Conservation (phyloP, 2,797 vertebrate species). For the Masticophis lateralis region DNA sequence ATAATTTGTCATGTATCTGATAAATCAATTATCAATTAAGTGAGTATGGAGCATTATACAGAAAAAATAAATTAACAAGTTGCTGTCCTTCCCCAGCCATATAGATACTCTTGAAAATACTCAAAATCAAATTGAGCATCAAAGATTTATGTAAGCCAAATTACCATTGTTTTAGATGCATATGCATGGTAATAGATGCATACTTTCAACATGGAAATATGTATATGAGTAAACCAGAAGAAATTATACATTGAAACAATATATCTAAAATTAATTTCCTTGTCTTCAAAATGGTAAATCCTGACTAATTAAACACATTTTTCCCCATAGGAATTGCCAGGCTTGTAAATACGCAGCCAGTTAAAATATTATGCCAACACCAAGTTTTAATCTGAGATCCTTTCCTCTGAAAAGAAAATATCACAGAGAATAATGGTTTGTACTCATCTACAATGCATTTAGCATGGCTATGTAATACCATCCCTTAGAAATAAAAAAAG, state of each 20-base stretch:
- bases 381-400: neutral
- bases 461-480: neutral
- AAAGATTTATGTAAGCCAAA: neutral
- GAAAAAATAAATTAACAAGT: too few species aligned
- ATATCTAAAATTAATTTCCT: neutral
- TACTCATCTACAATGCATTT: neutral
- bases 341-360: neutral
- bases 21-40: too few species aligned
- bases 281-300: neutral
- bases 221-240: neutral
- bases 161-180: neutral
- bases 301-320: neutral
- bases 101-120: neutral
- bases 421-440: neutral
- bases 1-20: too few species aligned
- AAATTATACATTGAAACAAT: neutral
- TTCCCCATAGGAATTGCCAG: neutral
- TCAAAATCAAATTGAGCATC: neutral
- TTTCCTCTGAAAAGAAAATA: slow-evolving; percentile 9
- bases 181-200: neutral
- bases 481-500: neutral
- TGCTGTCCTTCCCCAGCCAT: fast-evolving
- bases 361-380: slow-evolving; percentile 10
- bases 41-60: too few species aligned
- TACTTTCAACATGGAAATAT: neutral